Evolutionary conservation across 2,797 vertebrate species (phyloP).

Genomic region (Eupleurogrammus muticus): DNA sequence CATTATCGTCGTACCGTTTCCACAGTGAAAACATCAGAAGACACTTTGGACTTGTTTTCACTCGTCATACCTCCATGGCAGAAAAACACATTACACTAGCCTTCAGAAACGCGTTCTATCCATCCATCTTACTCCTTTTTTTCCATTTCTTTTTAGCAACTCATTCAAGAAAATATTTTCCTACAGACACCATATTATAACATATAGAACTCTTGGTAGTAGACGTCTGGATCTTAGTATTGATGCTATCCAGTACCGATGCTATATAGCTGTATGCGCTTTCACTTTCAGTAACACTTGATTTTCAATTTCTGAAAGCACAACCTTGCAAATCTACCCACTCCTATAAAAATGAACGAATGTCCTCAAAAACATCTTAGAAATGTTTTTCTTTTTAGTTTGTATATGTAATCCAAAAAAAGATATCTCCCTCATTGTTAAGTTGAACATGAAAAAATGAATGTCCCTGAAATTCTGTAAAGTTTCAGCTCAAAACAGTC

Average conservation of each 20-base stretch:
- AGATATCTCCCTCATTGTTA: neutral
- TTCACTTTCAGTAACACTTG: conserved; percentile 26
- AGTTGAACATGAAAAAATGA: neutral
- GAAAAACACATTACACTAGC: too few species aligned
- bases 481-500: neutral
- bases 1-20: too few species aligned
- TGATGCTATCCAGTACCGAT: conserved; percentile 7
- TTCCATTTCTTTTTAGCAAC: neutral
- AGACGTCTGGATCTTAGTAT: conserved; percentile 1
- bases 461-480: neutral
- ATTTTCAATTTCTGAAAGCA: conserved; percentile 4
- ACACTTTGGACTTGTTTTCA: too few species aligned
- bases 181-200: conserved; percentile 2
- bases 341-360: neutral
- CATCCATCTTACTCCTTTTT: neutral
- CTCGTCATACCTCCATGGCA: too few species aligned
- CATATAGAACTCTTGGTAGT: conserved; percentile 1
- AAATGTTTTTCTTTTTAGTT: too few species aligned
- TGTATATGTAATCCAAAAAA: neutral
- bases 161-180: neutral
- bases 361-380: too few species aligned
- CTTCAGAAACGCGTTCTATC: neutral
- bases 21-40: too few species aligned
- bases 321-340: neutral
- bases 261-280: conserved; percentile 11